These are phyloP conservation scores for Apodemia zela DNA, from an alignment of 2,888 invertebrate species.

Conservation along the genomic window DNA sequence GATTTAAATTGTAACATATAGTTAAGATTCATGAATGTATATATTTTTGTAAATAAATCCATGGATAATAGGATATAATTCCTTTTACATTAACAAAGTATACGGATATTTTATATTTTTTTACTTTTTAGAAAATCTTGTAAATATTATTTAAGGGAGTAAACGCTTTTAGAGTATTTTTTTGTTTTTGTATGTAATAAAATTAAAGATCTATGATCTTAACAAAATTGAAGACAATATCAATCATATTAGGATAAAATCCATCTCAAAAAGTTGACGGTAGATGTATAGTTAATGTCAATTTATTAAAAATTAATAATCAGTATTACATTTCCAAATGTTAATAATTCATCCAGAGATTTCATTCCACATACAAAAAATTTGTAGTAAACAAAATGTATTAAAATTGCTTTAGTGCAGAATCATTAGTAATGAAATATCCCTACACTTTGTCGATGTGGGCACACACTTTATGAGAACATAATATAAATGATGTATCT, in stretches of 20 bases:
- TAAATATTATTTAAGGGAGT: background rate
- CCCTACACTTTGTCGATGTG: too few species aligned
- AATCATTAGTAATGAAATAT: too few species aligned
- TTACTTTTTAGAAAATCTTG: background rate
- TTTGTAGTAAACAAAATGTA: too few species aligned
- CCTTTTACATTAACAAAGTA: background rate
- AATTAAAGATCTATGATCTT: background rate
- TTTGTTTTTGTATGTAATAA: background rate
- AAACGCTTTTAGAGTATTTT: background rate
- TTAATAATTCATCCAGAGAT: too few species aligned
- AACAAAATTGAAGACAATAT: background rate
- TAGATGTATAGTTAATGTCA: too few species aligned
- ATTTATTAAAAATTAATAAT: too few species aligned
- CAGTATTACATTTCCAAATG: too few species aligned
- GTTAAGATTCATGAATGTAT: conserved; percentile 8
- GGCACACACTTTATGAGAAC: too few species aligned
- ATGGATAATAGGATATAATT: background rate
- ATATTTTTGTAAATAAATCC: conserved; percentile 10
- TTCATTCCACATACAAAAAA: too few species aligned
- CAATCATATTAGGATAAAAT: background rate
- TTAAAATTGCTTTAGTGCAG: too few species aligned
- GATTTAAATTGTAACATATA: background rate
- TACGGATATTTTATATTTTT: background rate
- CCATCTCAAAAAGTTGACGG: too few species aligned
- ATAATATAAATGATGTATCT: too few species aligned